Conservation (phyloP, 2,797 vertebrate species). For the Cynopterus sphinx region DNA sequence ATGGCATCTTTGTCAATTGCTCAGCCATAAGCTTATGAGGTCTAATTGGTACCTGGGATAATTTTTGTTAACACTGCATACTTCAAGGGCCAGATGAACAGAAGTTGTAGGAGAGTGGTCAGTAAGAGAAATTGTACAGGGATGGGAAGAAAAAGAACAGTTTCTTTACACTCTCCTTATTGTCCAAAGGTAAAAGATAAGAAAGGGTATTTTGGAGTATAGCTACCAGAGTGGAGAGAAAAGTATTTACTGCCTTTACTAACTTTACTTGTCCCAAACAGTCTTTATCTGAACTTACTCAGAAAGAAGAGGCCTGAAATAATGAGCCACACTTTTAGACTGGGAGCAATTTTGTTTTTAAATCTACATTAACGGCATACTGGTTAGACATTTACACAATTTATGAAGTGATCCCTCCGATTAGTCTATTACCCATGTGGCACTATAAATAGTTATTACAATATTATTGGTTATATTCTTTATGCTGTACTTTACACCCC, state of each 20-base stretch:
- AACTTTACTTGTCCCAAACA: neutral
- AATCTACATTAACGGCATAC: neutral
- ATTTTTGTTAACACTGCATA: conserved; percentile 5
- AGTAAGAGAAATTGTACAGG: neutral
- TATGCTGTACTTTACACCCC: no score
- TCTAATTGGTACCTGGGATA: neutral
- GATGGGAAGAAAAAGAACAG: neutral
- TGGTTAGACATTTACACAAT: no score
- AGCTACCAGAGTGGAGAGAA: neutral
- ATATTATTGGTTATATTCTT: no score
- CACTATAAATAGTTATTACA: no score
- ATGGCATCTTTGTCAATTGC: neutral
- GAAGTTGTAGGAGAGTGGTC: neutral
- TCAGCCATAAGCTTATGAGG: neutral
- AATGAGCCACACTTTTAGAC: neutral
- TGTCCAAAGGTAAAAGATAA: neutral
- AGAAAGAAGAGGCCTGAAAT: neutral
- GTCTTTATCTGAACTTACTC: neutral
- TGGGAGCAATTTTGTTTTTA: neutral
- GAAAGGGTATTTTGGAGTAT: neutral
- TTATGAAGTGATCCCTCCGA: no score
- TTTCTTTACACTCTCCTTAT: neutral
- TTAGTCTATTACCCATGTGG: no score
- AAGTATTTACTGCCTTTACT: neutral
- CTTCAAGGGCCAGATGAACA: neutral